Base-by-base conservation (phyloP, 2,113 vertebrate genomes). In the Semnornis frantzii region DNA sequence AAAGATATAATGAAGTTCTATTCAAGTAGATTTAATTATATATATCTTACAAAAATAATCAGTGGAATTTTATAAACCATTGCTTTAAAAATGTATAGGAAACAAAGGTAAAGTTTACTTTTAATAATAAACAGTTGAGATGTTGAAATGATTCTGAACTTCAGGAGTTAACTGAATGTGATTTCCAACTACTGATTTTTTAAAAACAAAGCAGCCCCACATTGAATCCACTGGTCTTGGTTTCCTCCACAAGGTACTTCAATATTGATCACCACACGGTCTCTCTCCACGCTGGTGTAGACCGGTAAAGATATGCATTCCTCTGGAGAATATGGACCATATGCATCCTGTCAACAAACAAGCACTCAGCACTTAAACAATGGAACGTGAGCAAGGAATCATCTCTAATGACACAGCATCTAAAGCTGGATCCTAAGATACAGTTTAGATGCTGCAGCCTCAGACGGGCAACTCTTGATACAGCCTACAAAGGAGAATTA, bases 151-250 rank as follows among this genome's bases (percentile, higher is more conserved):
- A 66, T 50, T 72, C 37, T 52, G 82, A 76, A 52, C 21, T 69
- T 70, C 19, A 60, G 12, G 14, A 87, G 34, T 23, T 64, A 70
- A 64, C 30, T 68, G n/a, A 65, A 39, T 21, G 17, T 33, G 52
- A 5, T 27, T 72, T 62, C 48, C 69, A 10, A 46, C 97, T 98
- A 99, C 84, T 98, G 98, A 76, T 98, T 98, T 96, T 98, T 99
- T 50, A 99, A 98, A 95, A 99, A 99, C 20, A 99, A 98, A 52
- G 99, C 99, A 3, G 99, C 98, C 28, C 99, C 99, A 18, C 98
- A 98, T 34, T 99, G 99, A 91, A 99, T 98, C 99, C 99, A 99
- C 79, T 98, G 98, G 97, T 98, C 98, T 46, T 98, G 98, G 96
- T 96, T 98, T 54, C 97, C 96, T 66, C 98, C 98, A 77, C 98